These are phyloP conservation scores for Iguana delicatissima DNA, from an alignment of 2,797 vertebrate genomes.

Conservation along the genomic window DNA sequence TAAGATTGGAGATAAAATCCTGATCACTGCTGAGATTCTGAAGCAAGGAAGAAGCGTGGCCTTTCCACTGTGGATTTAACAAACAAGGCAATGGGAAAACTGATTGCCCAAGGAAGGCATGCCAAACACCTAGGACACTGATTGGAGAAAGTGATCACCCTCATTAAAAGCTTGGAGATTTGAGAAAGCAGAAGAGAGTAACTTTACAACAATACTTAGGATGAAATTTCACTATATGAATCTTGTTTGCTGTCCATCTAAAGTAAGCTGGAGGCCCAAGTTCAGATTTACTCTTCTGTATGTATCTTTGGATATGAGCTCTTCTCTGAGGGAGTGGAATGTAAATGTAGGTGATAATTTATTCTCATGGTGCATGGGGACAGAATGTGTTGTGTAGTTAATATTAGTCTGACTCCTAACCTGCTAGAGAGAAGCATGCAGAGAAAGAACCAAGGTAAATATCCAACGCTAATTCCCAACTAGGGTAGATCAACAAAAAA, in stretches of 20 bases:
- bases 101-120: conserved; percentile 95
- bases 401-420: neutral
- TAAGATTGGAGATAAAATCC: conserved; percentile 91
- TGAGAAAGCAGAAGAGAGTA: conserved; percentile 12
- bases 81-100: conserved; percentile 90
- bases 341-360: neutral
- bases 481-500: too few species aligned
- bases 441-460: neutral
- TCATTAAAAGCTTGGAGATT: neutral
- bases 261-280: neutral
- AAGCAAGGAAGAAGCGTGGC: conserved; percentile 92
- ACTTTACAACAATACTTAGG: conserved; percentile 16
- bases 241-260: neutral
- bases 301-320: neutral
- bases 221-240: neutral
- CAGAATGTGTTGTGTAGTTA: neutral
- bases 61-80: conserved; percentile 93
- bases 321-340: neutral
- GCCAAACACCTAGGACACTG: conserved; percentile 91
- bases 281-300: neutral
- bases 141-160: neutral
- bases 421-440: neutral
- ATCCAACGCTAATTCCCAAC: too few species aligned
- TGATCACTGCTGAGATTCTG: conserved; percentile 94
- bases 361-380: neutral